Evolutionary conservation across 2,797 vertebrate genomes (phyloP).

Genomic region (Sebastes cheni): DNA sequence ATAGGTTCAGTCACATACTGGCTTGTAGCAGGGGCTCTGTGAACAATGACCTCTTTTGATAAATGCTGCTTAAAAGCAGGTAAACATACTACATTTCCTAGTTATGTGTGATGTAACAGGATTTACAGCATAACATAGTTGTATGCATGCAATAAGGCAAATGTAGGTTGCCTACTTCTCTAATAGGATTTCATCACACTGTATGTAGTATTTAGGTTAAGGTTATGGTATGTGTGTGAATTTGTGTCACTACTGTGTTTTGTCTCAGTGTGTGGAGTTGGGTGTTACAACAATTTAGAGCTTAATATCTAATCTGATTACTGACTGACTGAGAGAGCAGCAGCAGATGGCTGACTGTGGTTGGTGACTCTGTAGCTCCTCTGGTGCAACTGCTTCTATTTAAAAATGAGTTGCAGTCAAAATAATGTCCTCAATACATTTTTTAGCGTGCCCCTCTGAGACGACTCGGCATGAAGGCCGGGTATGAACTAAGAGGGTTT

Average conservation of each 20-base stretch:
- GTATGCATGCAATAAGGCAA: neutral
- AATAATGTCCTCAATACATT: conserved; percentile 62
- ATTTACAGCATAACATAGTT: conserved; percentile 2
- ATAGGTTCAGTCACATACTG: neutral
- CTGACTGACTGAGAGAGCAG: conserved; percentile 6
- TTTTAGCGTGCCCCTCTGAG: conserved; percentile 49
- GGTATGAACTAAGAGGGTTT: neutral
- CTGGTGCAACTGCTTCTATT: conserved; percentile 36
- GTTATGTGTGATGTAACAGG: conserved; percentile 4
- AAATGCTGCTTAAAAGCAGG: neutral
- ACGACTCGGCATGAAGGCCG: conserved; percentile 14
- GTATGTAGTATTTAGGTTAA: conserved; percentile 33
- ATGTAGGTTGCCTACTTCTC: conserved; percentile 18
- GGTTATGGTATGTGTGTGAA: neutral
- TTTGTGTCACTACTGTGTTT: conserved; percentile 13
- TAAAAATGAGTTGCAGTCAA: conserved; percentile 42
- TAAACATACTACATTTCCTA: neutral
- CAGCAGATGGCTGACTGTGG: conserved; percentile 49
- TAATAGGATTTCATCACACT: conserved; percentile 58
- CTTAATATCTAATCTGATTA: conserved; percentile 54
- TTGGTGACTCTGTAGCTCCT: conserved; percentile 35
- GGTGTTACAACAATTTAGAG: conserved; percentile 18
- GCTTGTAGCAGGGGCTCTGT: neutral
- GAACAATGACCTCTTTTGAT: neutral
- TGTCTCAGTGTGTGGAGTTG: neutral